phyloP scores from a whole-genome alignment of 2,797 vertebrate species.

The Otus scops region DNA sequence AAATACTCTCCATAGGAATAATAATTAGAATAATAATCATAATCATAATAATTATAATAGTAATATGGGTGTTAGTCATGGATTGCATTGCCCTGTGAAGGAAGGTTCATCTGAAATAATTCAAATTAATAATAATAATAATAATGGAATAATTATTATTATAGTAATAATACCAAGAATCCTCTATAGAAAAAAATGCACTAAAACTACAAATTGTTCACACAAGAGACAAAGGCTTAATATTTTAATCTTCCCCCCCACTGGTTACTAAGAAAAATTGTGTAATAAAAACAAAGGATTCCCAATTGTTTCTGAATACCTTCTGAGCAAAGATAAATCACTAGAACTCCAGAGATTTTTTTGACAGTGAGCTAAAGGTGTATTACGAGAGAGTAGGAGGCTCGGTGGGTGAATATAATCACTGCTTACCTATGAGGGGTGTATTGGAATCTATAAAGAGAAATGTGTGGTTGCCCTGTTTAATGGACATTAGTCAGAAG shows the following conservation, averaged over 20 bases:
- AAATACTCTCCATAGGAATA: neutral
- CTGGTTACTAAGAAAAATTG: neutral
- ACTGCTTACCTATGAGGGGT: neutral
- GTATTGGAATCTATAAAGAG: neutral
- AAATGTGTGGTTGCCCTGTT: neutral
- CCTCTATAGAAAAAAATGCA: neutral
- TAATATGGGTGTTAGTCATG: neutral
- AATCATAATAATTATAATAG: neutral
- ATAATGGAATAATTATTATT: neutral
- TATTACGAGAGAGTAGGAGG: constrained; percentile 27
- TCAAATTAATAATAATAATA: neutral
- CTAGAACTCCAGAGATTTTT: constrained; percentile 26
- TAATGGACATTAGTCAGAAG: constrained; percentile 11
- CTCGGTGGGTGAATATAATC: neutral
- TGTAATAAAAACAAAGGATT: constrained; percentile 26
- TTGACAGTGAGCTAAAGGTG: constrained; percentile 29
- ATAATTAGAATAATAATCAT: neutral
- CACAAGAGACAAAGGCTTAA: neutral
- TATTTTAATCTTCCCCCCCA: neutral
- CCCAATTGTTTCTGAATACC: neutral
- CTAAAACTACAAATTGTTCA: neutral
- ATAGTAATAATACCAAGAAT: neutral
- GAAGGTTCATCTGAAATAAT: neutral
- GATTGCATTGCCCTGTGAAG: neutral
- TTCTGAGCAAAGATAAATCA: constrained; percentile 43